Percentiles rank a stretch among this genome's conserved stretches.
phyloP scores from a whole-genome alignment of 2,888 invertebrate species.

The Cheilosia soror region DNA sequence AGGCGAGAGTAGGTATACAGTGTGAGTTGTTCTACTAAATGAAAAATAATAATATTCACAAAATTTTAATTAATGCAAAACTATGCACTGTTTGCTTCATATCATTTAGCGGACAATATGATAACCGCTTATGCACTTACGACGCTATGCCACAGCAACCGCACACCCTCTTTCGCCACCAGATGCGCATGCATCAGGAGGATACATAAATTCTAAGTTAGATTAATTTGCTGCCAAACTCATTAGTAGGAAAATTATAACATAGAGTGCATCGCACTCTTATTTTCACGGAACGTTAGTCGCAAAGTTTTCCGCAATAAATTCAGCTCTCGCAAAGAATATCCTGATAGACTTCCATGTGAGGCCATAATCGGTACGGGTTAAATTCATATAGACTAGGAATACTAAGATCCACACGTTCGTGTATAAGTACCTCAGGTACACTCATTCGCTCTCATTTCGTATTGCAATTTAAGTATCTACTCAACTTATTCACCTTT shows the following conservation, averaged over 20 bases:
- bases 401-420: conserved; percentile 12
- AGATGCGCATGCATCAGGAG: background rate
- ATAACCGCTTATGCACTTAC: conserved; percentile 28
- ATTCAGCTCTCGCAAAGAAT: conserved; percentile 45
- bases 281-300: conserved; percentile 28
- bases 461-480: conserved; percentile 51
- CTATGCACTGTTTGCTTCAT: conserved; percentile 8
- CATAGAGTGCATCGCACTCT: conserved; percentile 47
- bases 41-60: conserved; percentile 34
- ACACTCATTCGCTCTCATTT: conserved; percentile 26
- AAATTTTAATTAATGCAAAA: conserved; percentile 59
- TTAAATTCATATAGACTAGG: conserved; percentile 1
- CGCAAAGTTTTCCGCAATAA: conserved; percentile 55
- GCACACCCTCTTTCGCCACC: background rate
- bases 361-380: background rate
- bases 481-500: conserved; percentile 31
- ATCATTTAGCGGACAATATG: conserved; percentile 30
- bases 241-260: conserved; percentile 70
- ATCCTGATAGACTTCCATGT: conserved; percentile 42
- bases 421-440: conserved; percentile 23
- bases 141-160: background rate
- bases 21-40: background rate
- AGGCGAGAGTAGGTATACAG: background rate
- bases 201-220: conserved; percentile 39
- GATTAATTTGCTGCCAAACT: conserved; percentile 69